phyloP scores from a whole-genome alignment of 1,140 invertebrate species.

The Pogonus chalceus region DNA sequence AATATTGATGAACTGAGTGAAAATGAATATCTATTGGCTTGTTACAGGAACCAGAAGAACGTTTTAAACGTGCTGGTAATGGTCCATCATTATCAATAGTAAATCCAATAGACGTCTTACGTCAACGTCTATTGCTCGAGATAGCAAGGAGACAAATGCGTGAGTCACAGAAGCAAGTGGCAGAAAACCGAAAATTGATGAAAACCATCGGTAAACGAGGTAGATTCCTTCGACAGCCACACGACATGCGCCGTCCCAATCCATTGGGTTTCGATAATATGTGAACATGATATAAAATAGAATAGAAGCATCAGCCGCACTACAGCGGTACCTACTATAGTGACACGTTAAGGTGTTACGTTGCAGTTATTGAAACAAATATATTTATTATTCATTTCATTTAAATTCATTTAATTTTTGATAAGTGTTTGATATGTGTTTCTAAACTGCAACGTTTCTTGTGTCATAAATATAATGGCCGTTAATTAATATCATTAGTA shows the following conservation, averaged over 20 bases:
- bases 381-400: too few relatives aligned
- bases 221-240: conserved; percentile 13
- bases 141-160: conserved; percentile 62
- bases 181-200: conserved; percentile 34
- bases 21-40: not conserved
- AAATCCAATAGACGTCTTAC: conserved; percentile 65
- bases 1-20: not conserved
- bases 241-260: conserved; percentile 11
- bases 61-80: conserved; percentile 27
- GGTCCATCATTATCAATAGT: conserved; percentile 63
- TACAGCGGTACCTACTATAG: not conserved
- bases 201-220: conserved; percentile 37
- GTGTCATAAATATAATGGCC: not conserved
- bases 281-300: not conserved
- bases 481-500: not conserved
- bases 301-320: conserved; percentile 5
- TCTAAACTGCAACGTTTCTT: not conserved
- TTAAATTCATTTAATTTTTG: too few relatives aligned
- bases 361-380: not conserved
- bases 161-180: conserved; percentile 33
- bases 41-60: conserved; percentile 15
- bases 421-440: not conserved
- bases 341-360: not conserved
- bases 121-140: conserved; percentile 61
- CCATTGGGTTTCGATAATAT: not conserved